These are phyloP conservation scores for Acleris cristana DNA, from an alignment of 2,888 invertebrate genomes.

Conservation along the genomic window DNA sequence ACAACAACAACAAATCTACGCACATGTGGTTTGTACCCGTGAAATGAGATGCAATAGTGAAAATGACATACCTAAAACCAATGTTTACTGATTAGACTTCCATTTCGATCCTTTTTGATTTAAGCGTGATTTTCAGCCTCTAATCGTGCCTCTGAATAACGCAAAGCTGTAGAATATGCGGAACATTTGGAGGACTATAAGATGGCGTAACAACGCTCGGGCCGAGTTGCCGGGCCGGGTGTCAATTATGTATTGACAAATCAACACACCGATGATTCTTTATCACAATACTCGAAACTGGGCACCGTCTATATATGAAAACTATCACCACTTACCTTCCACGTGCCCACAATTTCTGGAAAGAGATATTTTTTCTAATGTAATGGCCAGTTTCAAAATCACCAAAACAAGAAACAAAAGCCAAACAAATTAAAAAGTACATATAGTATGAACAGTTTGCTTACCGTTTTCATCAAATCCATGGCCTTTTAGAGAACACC, in stretches of 20 bases:
- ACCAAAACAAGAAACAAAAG: constrained; percentile 85
- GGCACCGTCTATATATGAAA: constrained; percentile 68
- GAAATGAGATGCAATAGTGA: constrained; percentile 74
- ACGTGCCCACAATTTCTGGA: constrained; percentile 82
- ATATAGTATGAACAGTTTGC: constrained; percentile 61
- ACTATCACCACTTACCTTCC: constrained; percentile 81
- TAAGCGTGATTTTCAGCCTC: constrained; percentile 70
- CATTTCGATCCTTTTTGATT: constrained; percentile 63
- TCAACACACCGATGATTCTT: constrained; percentile 70
- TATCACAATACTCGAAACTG: constrained; percentile 66
- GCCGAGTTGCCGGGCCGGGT: constrained; percentile 69
- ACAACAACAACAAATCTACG: constrained; percentile 76
- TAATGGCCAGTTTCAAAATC: constrained; percentile 84
- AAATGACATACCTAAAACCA: constrained; percentile 77
- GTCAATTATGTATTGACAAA: constrained; percentile 79
- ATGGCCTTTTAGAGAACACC: constrained; percentile 83
- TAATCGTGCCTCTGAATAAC: constrained; percentile 64
- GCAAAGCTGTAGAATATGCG: constrained; percentile 77
- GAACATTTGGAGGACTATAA: constrained; percentile 79
- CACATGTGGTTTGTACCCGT: constrained; percentile 80
- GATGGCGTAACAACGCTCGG: constrained; percentile 84
- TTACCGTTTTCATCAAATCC: constrained; percentile 85
- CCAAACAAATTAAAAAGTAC: constrained; percentile 75
- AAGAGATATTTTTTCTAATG: constrained; percentile 84
- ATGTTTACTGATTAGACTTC: constrained; percentile 65